Evolutionary conservation across 2,797 vertebrate genomes (phyloP).

Genomic region (Ataeniobius toweri): DNA sequence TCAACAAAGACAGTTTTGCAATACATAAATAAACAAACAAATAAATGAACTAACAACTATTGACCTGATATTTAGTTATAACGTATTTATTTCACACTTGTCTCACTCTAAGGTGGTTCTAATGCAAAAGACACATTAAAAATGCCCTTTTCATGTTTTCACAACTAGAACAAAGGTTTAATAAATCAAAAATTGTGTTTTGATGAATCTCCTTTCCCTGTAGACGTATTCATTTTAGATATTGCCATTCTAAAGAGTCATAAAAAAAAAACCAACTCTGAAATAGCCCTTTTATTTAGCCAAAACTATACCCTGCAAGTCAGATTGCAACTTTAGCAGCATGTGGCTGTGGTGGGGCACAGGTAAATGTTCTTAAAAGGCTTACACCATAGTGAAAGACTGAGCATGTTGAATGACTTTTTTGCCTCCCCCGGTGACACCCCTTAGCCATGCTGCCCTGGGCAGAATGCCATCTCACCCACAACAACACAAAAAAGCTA

Average conservation of each 20-base stretch:
- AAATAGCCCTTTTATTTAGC: not conserved
- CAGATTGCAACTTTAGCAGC: not conserved
- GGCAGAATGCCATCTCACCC: not conserved
- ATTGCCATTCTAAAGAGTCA: not conserved
- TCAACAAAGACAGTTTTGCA: too few relatives aligned
- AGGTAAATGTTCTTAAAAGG: not conserved
- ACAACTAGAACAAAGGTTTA: not conserved
- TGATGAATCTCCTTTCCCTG: not conserved
- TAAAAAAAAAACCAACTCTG: not conserved
- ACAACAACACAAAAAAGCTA: not conserved
- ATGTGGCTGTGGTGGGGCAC: not conserved
- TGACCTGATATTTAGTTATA: not conserved
- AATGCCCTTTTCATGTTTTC: not conserved
- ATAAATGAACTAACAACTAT: not conserved
- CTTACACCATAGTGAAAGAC: not conserved
- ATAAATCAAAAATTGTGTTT: not conserved
- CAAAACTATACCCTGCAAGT: not conserved
- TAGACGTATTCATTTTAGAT: not conserved
- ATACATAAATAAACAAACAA: too few relatives aligned
- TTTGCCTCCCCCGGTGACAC: not conserved
- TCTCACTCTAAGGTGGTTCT: not conserved
- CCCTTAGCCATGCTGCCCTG: not conserved
- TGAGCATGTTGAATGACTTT: not conserved
- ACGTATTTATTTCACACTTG: not conserved
- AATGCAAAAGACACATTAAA: not conserved